Evolutionary conservation across 2,888 invertebrate species (phyloP), one percentile per base, ranked within the genome.

Genomic region (Parnassius orleans): DNA sequence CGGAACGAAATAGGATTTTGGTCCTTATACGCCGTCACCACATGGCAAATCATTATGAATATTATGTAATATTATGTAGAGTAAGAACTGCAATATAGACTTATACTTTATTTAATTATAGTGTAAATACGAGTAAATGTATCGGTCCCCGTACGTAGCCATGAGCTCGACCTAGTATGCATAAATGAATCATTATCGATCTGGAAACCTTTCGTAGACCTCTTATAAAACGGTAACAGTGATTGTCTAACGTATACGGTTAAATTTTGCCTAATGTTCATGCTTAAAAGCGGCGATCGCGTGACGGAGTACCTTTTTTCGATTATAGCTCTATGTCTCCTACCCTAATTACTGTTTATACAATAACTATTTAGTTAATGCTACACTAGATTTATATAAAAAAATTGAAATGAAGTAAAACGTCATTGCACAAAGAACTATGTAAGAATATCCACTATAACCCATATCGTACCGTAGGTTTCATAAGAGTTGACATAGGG

Each of bases 301-400:
- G 89, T 89, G 88, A 78, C 79, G 72, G 73, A 87, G 86, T 87
- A 85, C 80, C 79, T 81, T 81, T 82, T 83, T 84, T 79, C 80
- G 88, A 88, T 87, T 85, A 85, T 78, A 74, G 69, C 85, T 81
- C 75, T 74, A 75, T 71, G 74, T 73, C 76, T 72, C 75, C 76
- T 77, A 73, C 76, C 80, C 77, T 79, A 81, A 85, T 83, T 85
- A 82, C 56, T 60, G 53, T 60, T 83, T 81, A 81, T 82, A 80
- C 76, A 74, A 78, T 81, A 80, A 77, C 73, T 70, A 75, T 72
- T 80, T 79, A 80, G 83, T 79, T 82, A 53, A 60, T 60, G 56
- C n/a, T 60, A 48, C 43, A 56, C 52, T 33, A 56, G 24, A 56
- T 60, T 83, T 82, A 76, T 78, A 78, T 82, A 78, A 79, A 73